Conservation (phyloP, 2,888 invertebrate species). For the Phortica magna region DNA sequence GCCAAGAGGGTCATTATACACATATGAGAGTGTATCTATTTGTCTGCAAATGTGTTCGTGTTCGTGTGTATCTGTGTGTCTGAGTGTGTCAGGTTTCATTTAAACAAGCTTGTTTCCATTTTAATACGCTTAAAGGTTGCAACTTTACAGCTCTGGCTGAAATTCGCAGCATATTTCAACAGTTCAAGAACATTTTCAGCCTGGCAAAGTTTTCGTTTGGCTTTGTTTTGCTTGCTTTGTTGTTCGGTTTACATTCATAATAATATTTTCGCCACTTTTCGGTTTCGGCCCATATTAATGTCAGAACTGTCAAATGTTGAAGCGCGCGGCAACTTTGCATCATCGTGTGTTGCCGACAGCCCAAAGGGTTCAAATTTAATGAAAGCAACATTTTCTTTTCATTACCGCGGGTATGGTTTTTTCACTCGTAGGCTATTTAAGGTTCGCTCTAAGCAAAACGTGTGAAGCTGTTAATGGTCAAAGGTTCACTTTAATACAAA, state of each 20-base stretch:
- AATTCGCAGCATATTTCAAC: too few relatives aligned
- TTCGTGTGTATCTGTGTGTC: not conserved
- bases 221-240: too few relatives aligned
- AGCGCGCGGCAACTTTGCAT: not conserved
- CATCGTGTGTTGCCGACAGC: not conserved
- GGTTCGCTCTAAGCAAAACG: not conserved
- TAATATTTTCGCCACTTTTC: not conserved
- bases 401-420: not conserved
- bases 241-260: not conserved
- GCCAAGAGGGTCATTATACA: too few relatives aligned
- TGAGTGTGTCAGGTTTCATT: too few relatives aligned
- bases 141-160: too few relatives aligned
- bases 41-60: not conserved
- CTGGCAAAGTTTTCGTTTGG: too few relatives aligned
- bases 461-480: not conserved
- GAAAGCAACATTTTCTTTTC: not conserved
- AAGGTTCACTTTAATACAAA: not conserved
- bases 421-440: not conserved
- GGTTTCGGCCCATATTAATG: constrained; percentile 5
- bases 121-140: too few relatives aligned
- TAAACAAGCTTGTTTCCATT: too few relatives aligned
- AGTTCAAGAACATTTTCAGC: too few relatives aligned
- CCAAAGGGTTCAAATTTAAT: constrained; percentile 1
- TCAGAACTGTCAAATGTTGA: constrained; percentile 5
- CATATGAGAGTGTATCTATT: too few relatives aligned